Evolutionary conservation across 2,888 invertebrate species (phyloP).

Genomic region (Agelastica alni): DNA sequence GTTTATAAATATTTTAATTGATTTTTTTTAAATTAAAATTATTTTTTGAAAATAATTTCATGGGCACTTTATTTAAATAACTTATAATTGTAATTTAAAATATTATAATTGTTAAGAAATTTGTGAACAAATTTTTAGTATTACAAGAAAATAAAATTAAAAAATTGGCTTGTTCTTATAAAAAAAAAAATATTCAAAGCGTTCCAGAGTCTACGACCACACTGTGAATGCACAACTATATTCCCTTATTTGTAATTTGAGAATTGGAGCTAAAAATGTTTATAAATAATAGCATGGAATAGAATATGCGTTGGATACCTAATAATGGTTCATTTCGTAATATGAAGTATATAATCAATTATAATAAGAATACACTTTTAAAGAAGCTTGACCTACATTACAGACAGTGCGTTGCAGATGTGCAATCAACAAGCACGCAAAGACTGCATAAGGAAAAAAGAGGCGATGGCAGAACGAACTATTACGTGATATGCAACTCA

Average conservation of each 20-base stretch:
- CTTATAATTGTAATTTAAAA: too few relatives aligned
- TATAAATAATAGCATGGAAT: constrained; percentile 17
- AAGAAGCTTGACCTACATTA: constrained; percentile 53
- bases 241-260: constrained; percentile 14
- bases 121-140: too few relatives aligned
- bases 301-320: constrained; percentile 18
- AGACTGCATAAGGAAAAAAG: constrained; percentile 15
- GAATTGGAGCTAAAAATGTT: constrained; percentile 23
- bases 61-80: too few relatives aligned
- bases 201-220: too few relatives aligned
- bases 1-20: too few relatives aligned
- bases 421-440: constrained; percentile 43
- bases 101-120: too few relatives aligned
- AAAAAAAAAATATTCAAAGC: too few relatives aligned
- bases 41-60: too few relatives aligned
- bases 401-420: constrained; percentile 46
- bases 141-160: too few relatives aligned
- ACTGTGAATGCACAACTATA: too few relatives aligned
- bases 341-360: constrained; percentile 33
- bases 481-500: constrained; percentile 21
- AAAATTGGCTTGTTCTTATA: too few relatives aligned
- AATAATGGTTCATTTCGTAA: constrained; percentile 21
- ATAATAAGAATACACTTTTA: constrained; percentile 33
- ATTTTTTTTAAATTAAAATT: too few relatives aligned
- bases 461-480: constrained; percentile 3